A percentile compares a stretch with the other conserved stretches of the same genome.
These are phyloP conservation scores for Atta cephalotes DNA, from an alignment of 1,140 invertebrate species.

Conservation along the genomic window DNA sequence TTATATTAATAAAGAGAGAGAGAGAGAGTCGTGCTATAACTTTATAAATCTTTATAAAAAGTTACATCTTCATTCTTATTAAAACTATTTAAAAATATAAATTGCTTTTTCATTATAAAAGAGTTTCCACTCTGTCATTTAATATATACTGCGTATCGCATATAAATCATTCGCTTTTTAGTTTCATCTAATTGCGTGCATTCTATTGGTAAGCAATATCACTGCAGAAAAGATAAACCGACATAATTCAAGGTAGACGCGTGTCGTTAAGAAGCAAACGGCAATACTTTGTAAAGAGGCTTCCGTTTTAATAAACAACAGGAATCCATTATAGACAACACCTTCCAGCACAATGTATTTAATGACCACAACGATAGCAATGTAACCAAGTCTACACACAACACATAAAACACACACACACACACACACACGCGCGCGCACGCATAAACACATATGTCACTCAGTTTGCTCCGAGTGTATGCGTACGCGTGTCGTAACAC, in stretches of 20 bases:
- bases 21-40: too few relatives aligned
- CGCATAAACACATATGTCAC: conserved; percentile 39
- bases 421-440: not conserved
- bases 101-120: not conserved
- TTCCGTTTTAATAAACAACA: conserved; percentile 73
- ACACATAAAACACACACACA: conserved; percentile 14
- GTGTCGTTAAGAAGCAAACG: conserved; percentile 44
- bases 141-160: too few relatives aligned
- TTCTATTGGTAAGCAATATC: conserved; percentile 39
- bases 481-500: conserved; percentile 66
- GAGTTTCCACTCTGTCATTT: not conserved
- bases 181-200: conserved; percentile 3
- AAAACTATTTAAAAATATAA: conserved; percentile 28
- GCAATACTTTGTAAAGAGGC: conserved; percentile 47
- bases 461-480: not conserved
- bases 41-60: not conserved
- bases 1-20: too few relatives aligned
- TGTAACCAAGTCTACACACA: conserved; percentile 36
- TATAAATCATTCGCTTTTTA: conserved; percentile 19
- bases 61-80: too few relatives aligned
- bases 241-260: conserved; percentile 41
- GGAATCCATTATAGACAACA: conserved; percentile 74
- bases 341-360: conserved; percentile 70
- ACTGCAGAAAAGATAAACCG: not conserved
- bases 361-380: conserved; percentile 70